A percentile compares a stretch with the other conserved stretches of the same genome.
Evolutionary conservation across 2,797 vertebrate genomes (phyloP).

Genomic region (Cyprinodon diabolis): DNA sequence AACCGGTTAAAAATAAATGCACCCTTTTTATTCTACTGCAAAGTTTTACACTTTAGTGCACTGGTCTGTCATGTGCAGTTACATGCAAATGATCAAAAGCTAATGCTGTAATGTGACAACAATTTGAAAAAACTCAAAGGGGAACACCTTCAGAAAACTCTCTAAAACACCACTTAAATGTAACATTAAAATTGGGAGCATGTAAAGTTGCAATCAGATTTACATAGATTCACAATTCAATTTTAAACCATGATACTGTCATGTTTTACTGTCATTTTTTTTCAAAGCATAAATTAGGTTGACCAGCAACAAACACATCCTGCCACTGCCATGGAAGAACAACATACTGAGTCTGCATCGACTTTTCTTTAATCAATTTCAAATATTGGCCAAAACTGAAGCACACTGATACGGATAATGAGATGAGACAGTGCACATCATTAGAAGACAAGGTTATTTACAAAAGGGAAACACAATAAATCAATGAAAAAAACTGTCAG

Average conservation of each 20-base stretch:
- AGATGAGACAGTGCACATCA: constrained; percentile 9
- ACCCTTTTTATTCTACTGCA: background rate
- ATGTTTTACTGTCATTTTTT: background rate
- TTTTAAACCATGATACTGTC: background rate
- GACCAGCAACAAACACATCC: background rate
- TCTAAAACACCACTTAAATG: background rate
- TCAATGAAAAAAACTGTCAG: constrained; percentile 13
- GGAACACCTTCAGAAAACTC: background rate
- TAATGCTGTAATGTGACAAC: background rate
- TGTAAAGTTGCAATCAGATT: background rate
- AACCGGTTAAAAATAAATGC: background rate
- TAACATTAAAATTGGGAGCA: background rate
- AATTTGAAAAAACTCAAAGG: background rate
- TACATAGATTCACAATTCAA: background rate
- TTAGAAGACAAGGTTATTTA: constrained; percentile 19
- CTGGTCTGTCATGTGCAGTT: background rate
- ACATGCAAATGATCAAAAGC: background rate
- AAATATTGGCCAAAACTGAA: background rate
- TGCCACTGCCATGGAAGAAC: background rate
- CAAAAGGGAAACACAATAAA: constrained; percentile 15
- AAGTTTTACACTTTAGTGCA: background rate
- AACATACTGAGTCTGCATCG: background rate
- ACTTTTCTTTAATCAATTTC: background rate
- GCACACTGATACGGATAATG: constrained; percentile 10
- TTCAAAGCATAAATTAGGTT: background rate